These are phyloP conservation scores for Nomada flava DNA, from an alignment of 2,888 invertebrate genomes.

Conservation along the genomic window DNA sequence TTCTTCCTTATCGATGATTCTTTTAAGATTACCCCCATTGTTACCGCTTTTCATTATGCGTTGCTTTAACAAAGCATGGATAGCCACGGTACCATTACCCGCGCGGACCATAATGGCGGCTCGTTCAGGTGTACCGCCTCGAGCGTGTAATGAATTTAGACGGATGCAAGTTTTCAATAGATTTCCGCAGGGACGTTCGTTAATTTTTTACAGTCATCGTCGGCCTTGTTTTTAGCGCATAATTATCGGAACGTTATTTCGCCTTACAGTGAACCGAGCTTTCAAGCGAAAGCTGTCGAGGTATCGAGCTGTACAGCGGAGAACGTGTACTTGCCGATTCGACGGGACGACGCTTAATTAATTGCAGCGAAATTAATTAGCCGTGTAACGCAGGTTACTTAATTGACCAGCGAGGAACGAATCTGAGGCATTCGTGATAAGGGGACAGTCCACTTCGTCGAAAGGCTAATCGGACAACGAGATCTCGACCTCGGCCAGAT, in stretches of 20 bases:
- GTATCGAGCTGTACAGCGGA: constrained; percentile 9
- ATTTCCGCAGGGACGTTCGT: too few relatives aligned
- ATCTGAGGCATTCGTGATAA: constrained; percentile 66
- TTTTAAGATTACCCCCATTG: constrained; percentile 18
- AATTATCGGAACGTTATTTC: background rate
- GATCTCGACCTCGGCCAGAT: constrained; percentile 59
- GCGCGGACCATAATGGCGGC: background rate
- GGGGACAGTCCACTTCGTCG: constrained; percentile 65
- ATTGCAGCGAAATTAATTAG: constrained; percentile 72
- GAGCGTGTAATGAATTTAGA: background rate
- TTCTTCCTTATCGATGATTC: constrained; percentile 75
- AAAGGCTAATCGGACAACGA: constrained; percentile 63
- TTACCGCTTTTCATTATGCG: constrained; percentile 21
- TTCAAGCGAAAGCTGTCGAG: constrained; percentile 1
- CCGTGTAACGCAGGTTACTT: constrained; percentile 69
- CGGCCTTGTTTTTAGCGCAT: too few relatives aligned
- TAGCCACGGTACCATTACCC: background rate
- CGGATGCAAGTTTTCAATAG: background rate
- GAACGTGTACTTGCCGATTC: constrained; percentile 40
- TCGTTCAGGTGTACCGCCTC: background rate
- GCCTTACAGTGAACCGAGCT: background rate
- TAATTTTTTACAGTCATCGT: too few relatives aligned
- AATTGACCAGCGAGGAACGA: constrained; percentile 65
- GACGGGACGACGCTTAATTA: constrained; percentile 63
- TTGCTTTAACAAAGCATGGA: background rate